Evolutionary conservation across 2,888 invertebrate genomes (phyloP).

Genomic region (Clepsis dumicolana): DNA sequence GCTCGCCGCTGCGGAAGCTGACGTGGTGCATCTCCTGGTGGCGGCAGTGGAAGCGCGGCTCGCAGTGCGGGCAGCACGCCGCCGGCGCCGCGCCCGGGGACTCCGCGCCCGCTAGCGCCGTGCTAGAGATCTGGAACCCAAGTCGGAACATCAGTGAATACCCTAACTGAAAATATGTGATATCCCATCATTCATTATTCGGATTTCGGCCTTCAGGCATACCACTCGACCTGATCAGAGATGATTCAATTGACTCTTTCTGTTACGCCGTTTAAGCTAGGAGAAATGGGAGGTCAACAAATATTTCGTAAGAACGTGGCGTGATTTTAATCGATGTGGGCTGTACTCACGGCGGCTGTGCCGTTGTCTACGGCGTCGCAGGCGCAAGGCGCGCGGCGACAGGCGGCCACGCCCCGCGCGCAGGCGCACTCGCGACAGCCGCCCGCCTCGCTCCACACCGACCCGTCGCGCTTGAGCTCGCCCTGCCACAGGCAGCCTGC

Average conservation of each 20-base stretch:
- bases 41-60: conserved; percentile 89
- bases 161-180: background rate
- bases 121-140: conserved; percentile 82
- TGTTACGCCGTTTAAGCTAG: too few relatives aligned
- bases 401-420: conserved; percentile 87
- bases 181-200: too few relatives aligned
- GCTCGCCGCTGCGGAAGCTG: conserved; percentile 92
- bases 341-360: background rate
- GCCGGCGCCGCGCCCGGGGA: conserved; percentile 77
- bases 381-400: conserved; percentile 89
- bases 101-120: conserved; percentile 50
- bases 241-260: too few relatives aligned
- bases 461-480: conserved; percentile 87
- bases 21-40: conserved; percentile 93
- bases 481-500: conserved; percentile 91
- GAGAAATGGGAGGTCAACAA: too few relatives aligned
- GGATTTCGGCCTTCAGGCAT: too few relatives aligned
- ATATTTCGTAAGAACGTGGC: too few relatives aligned
- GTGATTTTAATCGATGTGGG: background rate
- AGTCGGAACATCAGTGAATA: background rate
- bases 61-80: conserved; percentile 93
- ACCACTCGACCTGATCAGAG: too few relatives aligned
- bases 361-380: conserved; percentile 77
- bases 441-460: conserved; percentile 79
- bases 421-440: conserved; percentile 82